These are phyloP conservation scores for Lutraria rhynchaena DNA, from an alignment of 1,140 invertebrate species.

Conservation along the genomic window DNA sequence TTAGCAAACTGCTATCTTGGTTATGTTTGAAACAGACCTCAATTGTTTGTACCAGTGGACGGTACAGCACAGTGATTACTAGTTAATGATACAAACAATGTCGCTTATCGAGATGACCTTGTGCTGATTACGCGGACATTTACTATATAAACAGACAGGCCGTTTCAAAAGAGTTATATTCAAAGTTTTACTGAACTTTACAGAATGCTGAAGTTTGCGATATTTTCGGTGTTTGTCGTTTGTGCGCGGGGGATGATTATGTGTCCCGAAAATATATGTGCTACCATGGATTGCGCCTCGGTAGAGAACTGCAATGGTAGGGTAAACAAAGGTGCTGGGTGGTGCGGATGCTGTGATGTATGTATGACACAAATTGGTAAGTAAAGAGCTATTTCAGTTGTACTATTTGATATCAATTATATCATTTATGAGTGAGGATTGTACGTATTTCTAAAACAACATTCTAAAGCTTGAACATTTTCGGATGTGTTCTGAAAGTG, in stretches of 20 bases:
- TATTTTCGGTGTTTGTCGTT: slow-evolving; percentile 6
- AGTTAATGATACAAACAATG: too few species aligned
- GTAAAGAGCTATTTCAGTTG: too few species aligned
- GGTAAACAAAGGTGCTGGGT: slow-evolving; percentile 54
- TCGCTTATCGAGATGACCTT: neutral
- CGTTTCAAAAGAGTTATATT: neutral
- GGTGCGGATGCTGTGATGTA: slow-evolving; percentile 64
- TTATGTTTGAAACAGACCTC: too few species aligned
- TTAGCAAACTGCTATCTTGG: too few species aligned
- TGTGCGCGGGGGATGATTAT: slow-evolving; percentile 16
- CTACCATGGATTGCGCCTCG: neutral
- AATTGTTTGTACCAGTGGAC: too few species aligned
- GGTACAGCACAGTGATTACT: too few species aligned
- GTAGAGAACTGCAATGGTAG: slow-evolving; percentile 37
- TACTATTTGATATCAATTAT: too few species aligned
- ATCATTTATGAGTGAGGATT: too few species aligned
- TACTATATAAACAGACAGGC: neutral
- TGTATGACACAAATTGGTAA: slow-evolving; percentile 62
- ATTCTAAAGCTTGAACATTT: too few species aligned
- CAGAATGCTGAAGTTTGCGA: slow-evolving; percentile 29
- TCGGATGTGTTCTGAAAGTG: too few species aligned
- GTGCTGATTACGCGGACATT: neutral
- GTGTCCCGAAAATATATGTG: slow-evolving; percentile 40
- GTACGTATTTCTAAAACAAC: too few species aligned
- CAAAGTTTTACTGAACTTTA: neutral